Percentiles rank a stretch among this genome's conserved stretches.
Evolutionary conservation across 2,797 vertebrate species (phyloP).

Genomic region (Zalophus californianus): DNA sequence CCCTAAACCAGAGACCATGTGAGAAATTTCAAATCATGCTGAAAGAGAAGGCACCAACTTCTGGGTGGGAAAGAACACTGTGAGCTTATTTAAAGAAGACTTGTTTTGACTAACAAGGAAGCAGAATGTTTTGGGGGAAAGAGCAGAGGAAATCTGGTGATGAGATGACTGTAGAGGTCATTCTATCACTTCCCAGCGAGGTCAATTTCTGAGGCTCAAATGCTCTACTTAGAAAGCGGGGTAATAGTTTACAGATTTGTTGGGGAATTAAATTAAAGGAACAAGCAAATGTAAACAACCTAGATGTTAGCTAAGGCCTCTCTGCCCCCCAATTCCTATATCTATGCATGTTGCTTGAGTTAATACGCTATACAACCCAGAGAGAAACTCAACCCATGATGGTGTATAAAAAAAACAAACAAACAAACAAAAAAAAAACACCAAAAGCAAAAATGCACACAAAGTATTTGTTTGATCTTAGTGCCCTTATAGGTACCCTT

Average conservation of each 20-base stretch:
- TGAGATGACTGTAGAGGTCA: neutral
- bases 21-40: slow-evolving; percentile 58
- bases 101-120: slow-evolving; percentile 6
- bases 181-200: neutral
- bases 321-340: neutral
- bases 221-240: neutral
- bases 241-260: neutral
- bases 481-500: neutral
- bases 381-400: neutral
- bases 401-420: neutral
- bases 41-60: slow-evolving; percentile 16
- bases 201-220: neutral
- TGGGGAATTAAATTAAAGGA: neutral
- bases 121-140: neutral
- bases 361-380: neutral
- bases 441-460: neutral
- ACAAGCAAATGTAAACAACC: slow-evolving; percentile 11
- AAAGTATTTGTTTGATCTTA: neutral
- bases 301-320: neutral
- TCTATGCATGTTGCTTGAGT: neutral
- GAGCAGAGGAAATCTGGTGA: neutral
- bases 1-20: neutral
- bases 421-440: neutral
- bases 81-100: neutral
- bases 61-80: neutral